Percentiles rank a stretch among this genome's conserved stretches.
Evolutionary conservation across 2,113 vertebrate genomes (phyloP).

Genomic region (Callocephalon fimbriatum): DNA sequence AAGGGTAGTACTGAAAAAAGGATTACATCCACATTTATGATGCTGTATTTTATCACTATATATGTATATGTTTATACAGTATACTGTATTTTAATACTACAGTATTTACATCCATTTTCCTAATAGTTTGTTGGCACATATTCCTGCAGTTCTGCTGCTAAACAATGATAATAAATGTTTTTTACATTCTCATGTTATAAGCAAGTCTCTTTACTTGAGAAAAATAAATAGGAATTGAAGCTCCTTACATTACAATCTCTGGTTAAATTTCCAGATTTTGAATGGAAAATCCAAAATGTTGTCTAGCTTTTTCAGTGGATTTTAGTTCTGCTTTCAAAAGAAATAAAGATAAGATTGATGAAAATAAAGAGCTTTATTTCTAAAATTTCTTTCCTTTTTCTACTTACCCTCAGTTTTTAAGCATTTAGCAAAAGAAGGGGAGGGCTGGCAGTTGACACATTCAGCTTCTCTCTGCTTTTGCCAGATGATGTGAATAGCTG

Average conservation of each 20-base stretch:
- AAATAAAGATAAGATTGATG: background rate
- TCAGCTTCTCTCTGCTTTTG: background rate
- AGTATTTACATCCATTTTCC: background rate
- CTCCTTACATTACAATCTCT: background rate
- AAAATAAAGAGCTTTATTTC: background rate
- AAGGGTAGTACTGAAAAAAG: background rate
- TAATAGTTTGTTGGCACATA: background rate
- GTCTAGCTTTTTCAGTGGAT: background rate
- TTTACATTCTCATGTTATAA: background rate
- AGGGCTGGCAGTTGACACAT: rapidly evolving
- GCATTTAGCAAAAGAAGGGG: background rate
- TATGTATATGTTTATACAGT: background rate
- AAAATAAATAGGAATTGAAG: background rate
- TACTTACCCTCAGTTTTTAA: background rate
- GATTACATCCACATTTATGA: background rate
- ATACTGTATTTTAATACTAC: background rate
- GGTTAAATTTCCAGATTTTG: background rate
- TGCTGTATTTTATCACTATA: background rate
- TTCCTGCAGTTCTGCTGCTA: background rate
- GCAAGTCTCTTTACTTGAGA: background rate
- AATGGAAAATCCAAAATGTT: background rate
- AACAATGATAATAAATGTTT: background rate
- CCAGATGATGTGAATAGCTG: background rate
- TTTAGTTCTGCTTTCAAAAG: background rate
- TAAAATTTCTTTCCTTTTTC: background rate